These are phyloP conservation scores for Sebastes fasciatus DNA, from an alignment of 2,113 vertebrate species.

Conservation along the genomic window DNA sequence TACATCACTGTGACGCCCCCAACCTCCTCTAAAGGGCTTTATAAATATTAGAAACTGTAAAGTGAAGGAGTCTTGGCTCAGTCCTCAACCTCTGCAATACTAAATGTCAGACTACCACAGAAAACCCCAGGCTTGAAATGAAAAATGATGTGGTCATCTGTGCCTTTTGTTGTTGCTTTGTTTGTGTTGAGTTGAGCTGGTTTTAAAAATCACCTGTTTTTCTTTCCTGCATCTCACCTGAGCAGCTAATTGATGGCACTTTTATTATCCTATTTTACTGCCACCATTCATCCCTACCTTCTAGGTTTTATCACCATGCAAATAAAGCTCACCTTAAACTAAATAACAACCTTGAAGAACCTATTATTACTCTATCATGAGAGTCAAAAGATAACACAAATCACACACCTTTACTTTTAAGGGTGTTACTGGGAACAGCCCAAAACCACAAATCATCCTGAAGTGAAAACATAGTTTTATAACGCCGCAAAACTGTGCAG, in stretches of 20 bases:
- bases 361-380: not conserved
- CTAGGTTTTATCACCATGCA: slow-evolving; percentile 10
- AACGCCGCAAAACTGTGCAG: not conserved
- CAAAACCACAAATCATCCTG: not conserved
- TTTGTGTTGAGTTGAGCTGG: not conserved
- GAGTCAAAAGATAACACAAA: not conserved
- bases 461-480: not conserved
- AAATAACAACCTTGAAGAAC: not conserved
- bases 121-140: not conserved
- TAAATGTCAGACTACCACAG: not conserved
- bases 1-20: slow-evolving; percentile 16
- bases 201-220: not conserved
- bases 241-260: slow-evolving; percentile 7
- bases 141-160: not conserved
- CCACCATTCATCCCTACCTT: not conserved
- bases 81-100: slow-evolving; percentile 13
- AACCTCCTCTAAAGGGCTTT: slow-evolving; percentile 18
- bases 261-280: slow-evolving; percentile 19
- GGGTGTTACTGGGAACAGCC: not conserved
- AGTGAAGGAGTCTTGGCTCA: slow-evolving; percentile 18
- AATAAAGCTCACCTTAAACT: slow-evolving; percentile 23
- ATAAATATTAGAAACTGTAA: slow-evolving; percentile 50
- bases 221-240: slow-evolving; percentile 2
- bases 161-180: not conserved
- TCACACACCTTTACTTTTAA: not conserved